Base-by-base conservation (phyloP, 2,113 vertebrate species). In the Syngnathoides biaculeatus region DNA sequence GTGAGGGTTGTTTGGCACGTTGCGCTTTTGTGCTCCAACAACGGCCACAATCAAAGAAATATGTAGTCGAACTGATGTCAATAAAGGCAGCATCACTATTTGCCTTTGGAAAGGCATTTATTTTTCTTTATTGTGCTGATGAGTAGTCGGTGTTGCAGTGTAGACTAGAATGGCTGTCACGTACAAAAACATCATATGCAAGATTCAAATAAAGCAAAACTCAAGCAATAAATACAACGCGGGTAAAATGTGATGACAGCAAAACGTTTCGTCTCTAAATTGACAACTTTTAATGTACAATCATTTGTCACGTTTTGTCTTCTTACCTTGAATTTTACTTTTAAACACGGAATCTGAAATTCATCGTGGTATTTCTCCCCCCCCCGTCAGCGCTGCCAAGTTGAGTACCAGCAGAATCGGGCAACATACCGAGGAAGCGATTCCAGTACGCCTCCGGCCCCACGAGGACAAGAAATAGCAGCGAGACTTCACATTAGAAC, bases 391-490 rank as follows among this genome's bases (percentile, higher is more conserved):
- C 6, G 52, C 13, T 55, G 52, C 26, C 22, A 26, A 22, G 7
- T 30, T 30, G 26, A 19, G 26, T 30, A 57, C 13, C 14, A 27
- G 38, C 59, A n/a, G 19, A 52, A 52, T 22, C 8, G 40, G 39
- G 5, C 8, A 38, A 40, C 12, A 62, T 24, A 62, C 38, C n/a
- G 12, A 24, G 22, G 19, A 62, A n/a, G 59, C 13, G 38, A 62
- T 42, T 84, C 66, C 86, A 89, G 84, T 78, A 63, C 69, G 45
- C n/a, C n/a, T 68, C 67, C 30, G 2, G 68, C 85, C 88, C 86
- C 84, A 84, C 88, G 50, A 63, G 73, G 65, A 77, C 64, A 61
- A 75, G 14, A 85, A 52, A n/a, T 11, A 75, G 73, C 74, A 85
- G 61, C 53, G 27, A 30, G 14, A 57, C 55, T 57, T 57, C 17